Evolutionary conservation across 2,113 vertebrate genomes (phyloP).

Genomic region (Hydrochoerus hydrochaeris): DNA sequence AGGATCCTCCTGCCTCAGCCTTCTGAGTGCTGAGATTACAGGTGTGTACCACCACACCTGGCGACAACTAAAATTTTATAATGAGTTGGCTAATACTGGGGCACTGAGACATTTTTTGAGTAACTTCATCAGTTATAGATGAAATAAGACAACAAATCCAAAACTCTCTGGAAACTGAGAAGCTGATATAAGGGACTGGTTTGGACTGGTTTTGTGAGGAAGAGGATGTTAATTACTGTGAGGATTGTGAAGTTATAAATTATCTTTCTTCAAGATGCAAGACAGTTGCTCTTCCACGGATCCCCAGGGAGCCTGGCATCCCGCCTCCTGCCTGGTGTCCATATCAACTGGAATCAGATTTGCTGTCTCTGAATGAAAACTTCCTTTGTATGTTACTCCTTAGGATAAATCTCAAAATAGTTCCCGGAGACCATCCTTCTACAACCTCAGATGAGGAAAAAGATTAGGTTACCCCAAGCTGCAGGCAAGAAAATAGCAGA

Average conservation of each 20-base stretch:
- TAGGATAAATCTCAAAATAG: background rate
- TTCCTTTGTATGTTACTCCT: background rate
- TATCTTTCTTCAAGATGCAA: background rate
- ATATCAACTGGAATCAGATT: background rate
- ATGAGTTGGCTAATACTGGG: background rate
- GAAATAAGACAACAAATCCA: background rate
- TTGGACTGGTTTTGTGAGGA: too few relatives aligned
- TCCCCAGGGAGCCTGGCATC: background rate
- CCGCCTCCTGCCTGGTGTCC: fast-evolving
- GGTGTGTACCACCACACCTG: background rate
- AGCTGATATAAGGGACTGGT: background rate
- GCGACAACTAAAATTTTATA: background rate
- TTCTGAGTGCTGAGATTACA: background rate
- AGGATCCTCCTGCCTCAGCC: background rate
- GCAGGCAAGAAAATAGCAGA: background rate
- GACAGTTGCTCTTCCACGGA: background rate
- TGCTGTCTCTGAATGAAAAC: background rate
- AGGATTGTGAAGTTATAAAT: too few relatives aligned
- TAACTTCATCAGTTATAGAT: background rate
- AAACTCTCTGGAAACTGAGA: background rate
- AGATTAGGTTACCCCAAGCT: background rate
- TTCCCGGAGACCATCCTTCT: background rate
- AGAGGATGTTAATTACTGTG: too few relatives aligned
- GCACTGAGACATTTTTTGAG: background rate
- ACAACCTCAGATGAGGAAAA: background rate